Conservation (phyloP, 2,797 vertebrate species). For the Parambassis ranga region DNA sequence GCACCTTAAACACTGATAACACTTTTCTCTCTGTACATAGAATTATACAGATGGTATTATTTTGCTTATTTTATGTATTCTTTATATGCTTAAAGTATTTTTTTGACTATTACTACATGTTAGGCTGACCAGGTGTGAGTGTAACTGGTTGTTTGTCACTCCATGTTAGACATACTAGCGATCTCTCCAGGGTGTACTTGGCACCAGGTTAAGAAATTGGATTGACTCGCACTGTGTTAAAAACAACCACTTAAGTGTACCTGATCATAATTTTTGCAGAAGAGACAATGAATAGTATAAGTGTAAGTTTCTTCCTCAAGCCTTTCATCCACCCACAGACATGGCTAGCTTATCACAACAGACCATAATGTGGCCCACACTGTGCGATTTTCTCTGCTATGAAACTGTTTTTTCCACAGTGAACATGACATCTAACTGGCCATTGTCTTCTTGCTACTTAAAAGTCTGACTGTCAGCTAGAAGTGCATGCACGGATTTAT, state of each 20-base stretch:
- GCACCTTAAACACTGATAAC: no score
- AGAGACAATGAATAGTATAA: neutral
- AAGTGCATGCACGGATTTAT: constrained; percentile 56
- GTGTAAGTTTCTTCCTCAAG: neutral
- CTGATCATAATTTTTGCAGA: neutral
- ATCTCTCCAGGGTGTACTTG: no score
- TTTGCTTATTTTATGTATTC: no score
- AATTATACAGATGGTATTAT: no score
- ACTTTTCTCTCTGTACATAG: no score
- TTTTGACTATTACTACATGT: no score
- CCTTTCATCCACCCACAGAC: constrained; percentile 25
- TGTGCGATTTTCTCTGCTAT: neutral
- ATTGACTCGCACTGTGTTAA: no score
- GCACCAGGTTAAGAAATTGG: no score
- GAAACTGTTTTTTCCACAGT: constrained; percentile 10
- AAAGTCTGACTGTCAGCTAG: constrained; percentile 45
- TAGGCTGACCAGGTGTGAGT: no score
- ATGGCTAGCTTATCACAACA: constrained; percentile 5
- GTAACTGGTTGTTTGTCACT: no score
- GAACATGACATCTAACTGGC: constrained; percentile 41
- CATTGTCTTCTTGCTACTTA: constrained; percentile 27
- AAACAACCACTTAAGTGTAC: neutral
- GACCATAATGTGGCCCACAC: neutral
- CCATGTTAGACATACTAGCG: no score
- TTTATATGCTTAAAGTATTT: no score